phyloP scores from a whole-genome alignment of 2,113 vertebrate species.

The Laterallus jamaicensis region DNA sequence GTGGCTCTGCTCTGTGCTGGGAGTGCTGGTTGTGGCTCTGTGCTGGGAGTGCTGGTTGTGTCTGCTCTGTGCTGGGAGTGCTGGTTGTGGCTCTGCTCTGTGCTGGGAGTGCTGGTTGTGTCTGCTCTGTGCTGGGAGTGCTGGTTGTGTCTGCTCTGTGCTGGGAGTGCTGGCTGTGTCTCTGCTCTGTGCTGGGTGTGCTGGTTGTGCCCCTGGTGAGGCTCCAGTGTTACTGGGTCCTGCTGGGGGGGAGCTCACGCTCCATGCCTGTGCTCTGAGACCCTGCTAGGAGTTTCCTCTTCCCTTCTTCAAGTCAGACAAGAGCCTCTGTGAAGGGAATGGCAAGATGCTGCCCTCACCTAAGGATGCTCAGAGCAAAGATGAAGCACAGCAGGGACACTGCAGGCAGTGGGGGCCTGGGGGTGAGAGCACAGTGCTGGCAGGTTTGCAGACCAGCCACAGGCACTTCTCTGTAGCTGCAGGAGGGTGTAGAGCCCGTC shows the following conservation, averaged over 20 bases:
- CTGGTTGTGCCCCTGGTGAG: background rate
- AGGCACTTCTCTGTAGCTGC: background rate
- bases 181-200: no score
- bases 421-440: fast-evolving
- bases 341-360: background rate
- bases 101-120: no score
- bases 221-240: fast-evolving
- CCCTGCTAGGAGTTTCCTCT: fast-evolving
- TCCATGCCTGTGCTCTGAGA: fast-evolving
- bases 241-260: background rate
- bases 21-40: no score
- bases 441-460: background rate
- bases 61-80: no score
- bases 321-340: background rate
- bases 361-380: no score
- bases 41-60: no score
- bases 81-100: no score
- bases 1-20: no score
- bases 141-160: no score
- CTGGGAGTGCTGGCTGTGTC: no score
- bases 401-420: background rate
- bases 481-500: background rate
- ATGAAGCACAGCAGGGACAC: no score
- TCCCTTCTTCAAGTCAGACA: background rate
- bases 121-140: no score